A percentile compares a stretch with the other conserved stretches of the same genome.
These are phyloP conservation scores for Pipistrellus kuhlii DNA, from an alignment of 2,797 vertebrate species.

Conservation along the genomic window DNA sequence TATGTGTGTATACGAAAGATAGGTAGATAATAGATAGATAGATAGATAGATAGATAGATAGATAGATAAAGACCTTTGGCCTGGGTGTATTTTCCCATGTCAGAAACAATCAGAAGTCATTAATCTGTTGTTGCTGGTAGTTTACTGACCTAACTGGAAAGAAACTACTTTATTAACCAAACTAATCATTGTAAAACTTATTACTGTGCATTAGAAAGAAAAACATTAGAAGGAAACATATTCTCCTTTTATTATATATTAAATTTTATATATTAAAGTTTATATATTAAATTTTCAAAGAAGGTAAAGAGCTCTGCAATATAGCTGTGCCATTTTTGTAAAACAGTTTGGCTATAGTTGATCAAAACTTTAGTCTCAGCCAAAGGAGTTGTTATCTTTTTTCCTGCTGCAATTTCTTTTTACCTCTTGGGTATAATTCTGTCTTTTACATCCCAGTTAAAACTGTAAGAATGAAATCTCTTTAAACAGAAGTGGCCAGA, in stretches of 20 bases:
- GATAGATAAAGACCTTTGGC: not conserved
- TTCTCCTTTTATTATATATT: not conserved
- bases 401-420: slow-evolving; percentile 29
- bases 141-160: slow-evolving; percentile 79
- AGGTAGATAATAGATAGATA: not conserved
- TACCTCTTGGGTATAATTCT: slow-evolving; percentile 19
- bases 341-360: not conserved
- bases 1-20: not conserved
- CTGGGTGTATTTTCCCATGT: slow-evolving; percentile 68
- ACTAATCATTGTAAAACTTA: slow-evolving; percentile 61
- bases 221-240: slow-evolving; percentile 50
- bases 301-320: not conserved
- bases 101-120: slow-evolving; percentile 65
- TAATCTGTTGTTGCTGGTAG: slow-evolving; percentile 58
- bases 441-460: slow-evolving; percentile 54
- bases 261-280: not conserved
- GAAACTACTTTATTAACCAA: slow-evolving; percentile 72
- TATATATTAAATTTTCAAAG: slow-evolving; percentile 42
- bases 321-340: slow-evolving; percentile 36
- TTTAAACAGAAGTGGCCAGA: slow-evolving; percentile 43
- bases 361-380: slow-evolving; percentile 57
- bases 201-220: slow-evolving; percentile 53
- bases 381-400: slow-evolving; percentile 31
- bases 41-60: not conserved
- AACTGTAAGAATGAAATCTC: slow-evolving; percentile 14